These are phyloP conservation scores for Gymnobelideus leadbeateri DNA, from an alignment of 2,113 vertebrate genomes.

Conservation along the genomic window DNA sequence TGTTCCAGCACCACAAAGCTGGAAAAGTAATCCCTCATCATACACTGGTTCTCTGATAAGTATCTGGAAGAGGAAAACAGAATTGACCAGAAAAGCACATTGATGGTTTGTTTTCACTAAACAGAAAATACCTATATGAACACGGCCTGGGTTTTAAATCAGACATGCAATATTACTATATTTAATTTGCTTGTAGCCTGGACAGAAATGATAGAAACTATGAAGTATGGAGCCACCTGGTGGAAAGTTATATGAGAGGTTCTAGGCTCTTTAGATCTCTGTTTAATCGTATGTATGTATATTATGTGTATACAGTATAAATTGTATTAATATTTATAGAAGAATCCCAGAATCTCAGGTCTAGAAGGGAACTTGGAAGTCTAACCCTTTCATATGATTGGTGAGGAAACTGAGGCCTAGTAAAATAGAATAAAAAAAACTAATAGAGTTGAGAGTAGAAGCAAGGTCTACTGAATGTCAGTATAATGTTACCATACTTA, in stretches of 20 bases:
- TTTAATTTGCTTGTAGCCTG: not conserved
- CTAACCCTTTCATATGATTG: not conserved
- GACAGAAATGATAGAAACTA: not conserved
- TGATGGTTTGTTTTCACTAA: not conserved
- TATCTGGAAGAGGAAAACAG: not conserved
- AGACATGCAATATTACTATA: not conserved
- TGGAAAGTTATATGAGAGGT: not conserved
- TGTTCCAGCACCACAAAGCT: not conserved
- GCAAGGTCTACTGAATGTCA: not conserved
- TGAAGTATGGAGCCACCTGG: not conserved
- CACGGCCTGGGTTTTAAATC: not conserved
- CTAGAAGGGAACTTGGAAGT: not conserved
- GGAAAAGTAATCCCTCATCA: not conserved
- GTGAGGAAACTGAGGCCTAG: not conserved
- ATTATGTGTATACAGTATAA: not conserved
- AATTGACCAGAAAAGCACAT: not conserved
- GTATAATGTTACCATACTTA: not conserved
- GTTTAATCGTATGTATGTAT: not conserved
- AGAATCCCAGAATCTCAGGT: not conserved
- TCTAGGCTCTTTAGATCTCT: not conserved
- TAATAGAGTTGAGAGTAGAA: not conserved
- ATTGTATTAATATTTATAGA: not conserved
- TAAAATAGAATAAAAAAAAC: not conserved
- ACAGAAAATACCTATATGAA: not conserved
- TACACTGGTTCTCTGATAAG: not conserved